phyloP scores from a whole-genome alignment of 2,797 vertebrate genomes.

The Clarias fuscus region DNA sequence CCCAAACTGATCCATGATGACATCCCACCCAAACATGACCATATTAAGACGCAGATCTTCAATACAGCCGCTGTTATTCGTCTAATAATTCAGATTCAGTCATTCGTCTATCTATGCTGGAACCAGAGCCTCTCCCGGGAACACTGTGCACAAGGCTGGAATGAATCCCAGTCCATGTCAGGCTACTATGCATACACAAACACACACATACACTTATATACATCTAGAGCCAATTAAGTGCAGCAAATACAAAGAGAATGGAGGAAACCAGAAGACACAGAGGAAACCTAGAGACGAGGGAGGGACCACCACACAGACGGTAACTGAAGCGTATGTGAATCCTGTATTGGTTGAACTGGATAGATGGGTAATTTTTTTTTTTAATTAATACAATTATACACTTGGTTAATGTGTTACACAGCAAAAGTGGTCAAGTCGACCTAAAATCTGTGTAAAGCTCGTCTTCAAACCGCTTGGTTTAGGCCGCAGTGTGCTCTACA shows the following conservation, averaged over 20 bases:
- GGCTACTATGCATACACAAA: neutral
- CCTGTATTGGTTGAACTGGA: neutral
- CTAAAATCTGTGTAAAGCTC: neutral
- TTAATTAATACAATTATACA: neutral
- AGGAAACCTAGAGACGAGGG: neutral
- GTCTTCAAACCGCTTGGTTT: neutral
- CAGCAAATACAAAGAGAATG: neutral
- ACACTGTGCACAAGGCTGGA: neutral
- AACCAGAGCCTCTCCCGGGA: neutral
- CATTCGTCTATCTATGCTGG: neutral
- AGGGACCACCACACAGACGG: neutral
- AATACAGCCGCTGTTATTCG: neutral
- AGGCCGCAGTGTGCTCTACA: neutral
- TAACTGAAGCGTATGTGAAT: neutral
- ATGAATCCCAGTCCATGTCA: neutral
- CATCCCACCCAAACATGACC: constrained; percentile 65
- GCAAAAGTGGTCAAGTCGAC: neutral
- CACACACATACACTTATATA: neutral
- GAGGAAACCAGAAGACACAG: neutral
- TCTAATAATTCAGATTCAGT: neutral
- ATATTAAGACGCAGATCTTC: constrained; percentile 38
- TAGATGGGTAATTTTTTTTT: neutral
- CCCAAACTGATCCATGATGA: constrained; percentile 51
- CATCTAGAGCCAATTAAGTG: neutral
- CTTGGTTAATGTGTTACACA: neutral